phyloP scores from a whole-genome alignment of 2,797 vertebrate genomes.

The Gila robusta region DNA sequence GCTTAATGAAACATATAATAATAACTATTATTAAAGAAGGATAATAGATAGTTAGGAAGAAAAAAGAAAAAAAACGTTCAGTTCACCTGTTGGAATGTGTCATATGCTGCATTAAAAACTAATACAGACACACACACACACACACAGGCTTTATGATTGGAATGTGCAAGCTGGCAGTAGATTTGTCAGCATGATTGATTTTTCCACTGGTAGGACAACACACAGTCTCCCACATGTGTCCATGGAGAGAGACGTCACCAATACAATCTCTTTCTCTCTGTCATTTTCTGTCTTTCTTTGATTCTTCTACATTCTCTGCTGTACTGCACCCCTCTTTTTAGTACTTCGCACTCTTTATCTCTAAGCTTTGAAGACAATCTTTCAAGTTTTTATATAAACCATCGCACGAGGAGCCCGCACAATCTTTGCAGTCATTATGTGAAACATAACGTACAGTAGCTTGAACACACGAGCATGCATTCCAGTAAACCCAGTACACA shows the following conservation, averaged over 20 bases:
- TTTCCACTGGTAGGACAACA: conserved; percentile 63
- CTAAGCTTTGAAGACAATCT: neutral
- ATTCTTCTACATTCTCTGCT: neutral
- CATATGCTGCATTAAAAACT: neutral
- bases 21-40: neutral
- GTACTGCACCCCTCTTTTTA: neutral
- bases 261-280: conserved; percentile 26
- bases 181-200: conserved; percentile 60
- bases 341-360: neutral
- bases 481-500: neutral
- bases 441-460: neutral
- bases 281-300: neutral
- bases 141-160: conserved; percentile 32
- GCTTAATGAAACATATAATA: neutral
- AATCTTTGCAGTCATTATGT: neutral
- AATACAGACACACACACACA: conserved; percentile 15
- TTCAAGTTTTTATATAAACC: neutral
- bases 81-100: conserved; percentile 3
- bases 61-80: neutral
- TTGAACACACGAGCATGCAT: neutral
- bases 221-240: conserved; percentile 48
- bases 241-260: conserved; percentile 58
- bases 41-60: neutral
- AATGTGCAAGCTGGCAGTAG: conserved; percentile 34
- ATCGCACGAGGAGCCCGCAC: neutral